phyloP scores from a whole-genome alignment of 2,113 vertebrate genomes.

The Pyxicephalus adspersus region DNA sequence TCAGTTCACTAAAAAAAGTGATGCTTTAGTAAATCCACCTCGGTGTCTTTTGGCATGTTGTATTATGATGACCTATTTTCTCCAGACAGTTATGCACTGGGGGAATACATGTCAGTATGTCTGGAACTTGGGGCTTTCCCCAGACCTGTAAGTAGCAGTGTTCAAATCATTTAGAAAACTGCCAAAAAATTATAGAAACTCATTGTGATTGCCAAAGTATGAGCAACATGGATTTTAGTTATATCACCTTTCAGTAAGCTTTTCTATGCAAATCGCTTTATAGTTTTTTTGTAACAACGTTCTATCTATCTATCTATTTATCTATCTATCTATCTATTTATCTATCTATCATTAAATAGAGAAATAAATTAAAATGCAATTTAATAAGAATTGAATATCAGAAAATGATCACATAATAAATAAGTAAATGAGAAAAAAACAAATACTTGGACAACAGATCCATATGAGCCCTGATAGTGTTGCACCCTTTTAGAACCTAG shows the following conservation, averaged over 20 bases:
- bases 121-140: slow-evolving; percentile 35
- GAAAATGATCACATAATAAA: too few species aligned
- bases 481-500: too few species aligned
- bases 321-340: too few species aligned
- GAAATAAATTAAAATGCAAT: too few species aligned
- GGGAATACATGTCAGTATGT: slow-evolving; percentile 36
- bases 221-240: slow-evolving; percentile 21
- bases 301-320: too few species aligned
- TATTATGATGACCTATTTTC: slow-evolving; percentile 22
- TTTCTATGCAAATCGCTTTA: neutral
- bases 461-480: too few species aligned
- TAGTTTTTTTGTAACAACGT: too few species aligned
- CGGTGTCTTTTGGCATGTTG: slow-evolving; percentile 11
- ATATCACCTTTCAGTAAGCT: slow-evolving; percentile 37
- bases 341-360: too few species aligned
- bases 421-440: too few species aligned
- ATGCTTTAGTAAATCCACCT: slow-evolving; percentile 4
- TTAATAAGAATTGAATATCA: too few species aligned
- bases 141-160: slow-evolving; percentile 25
- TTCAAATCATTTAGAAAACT: slow-evolving; percentile 13
- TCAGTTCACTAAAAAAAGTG: neutral
- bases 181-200: slow-evolving; percentile 37
- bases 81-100: slow-evolving; percentile 38
- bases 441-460: too few species aligned
- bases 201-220: slow-evolving; percentile 24